Percentiles rank a stretch among this genome's conserved stretches.
Conservation (phyloP, 2,888 invertebrate genomes). For the Agonopterix subpropinquella region DNA sequence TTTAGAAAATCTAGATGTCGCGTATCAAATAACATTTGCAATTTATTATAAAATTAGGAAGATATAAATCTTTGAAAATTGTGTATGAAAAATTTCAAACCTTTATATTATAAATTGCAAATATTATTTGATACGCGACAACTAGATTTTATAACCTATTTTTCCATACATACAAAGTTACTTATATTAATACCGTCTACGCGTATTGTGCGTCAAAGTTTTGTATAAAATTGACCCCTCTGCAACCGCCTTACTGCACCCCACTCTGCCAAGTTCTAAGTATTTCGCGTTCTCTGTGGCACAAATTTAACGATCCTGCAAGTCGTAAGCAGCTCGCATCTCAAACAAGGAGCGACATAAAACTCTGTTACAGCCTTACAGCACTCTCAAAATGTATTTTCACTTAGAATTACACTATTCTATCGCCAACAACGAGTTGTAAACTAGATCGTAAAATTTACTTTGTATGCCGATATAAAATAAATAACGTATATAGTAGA, state of each 20-base stretch:
- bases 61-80: too few relatives aligned
- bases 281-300: constrained; percentile 16
- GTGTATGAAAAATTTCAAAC: too few relatives aligned
- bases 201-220: too few relatives aligned
- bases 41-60: too few relatives aligned
- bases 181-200: too few relatives aligned
- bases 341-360: constrained; percentile 35
- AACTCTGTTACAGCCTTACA: constrained; percentile 18
- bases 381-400: constrained; percentile 24
- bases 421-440: constrained; percentile 25
- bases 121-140: too few relatives aligned
- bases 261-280: constrained; percentile 22
- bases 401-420: constrained; percentile 31
- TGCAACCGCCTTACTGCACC: constrained; percentile 25
- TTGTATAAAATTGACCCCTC: too few relatives aligned
- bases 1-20: too few relatives aligned
- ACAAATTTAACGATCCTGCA: constrained; percentile 35
- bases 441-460: constrained; percentile 23
- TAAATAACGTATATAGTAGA: constrained; percentile 9
- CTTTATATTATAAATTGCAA: too few relatives aligned
- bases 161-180: too few relatives aligned
- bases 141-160: too few relatives aligned
- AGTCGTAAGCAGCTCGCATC: constrained; percentile 30
- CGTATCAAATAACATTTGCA: too few relatives aligned
- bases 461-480: constrained; percentile 20